Conservation (phyloP, 2,113 vertebrate genomes). For the Ivindomyrus marchei region DNA sequence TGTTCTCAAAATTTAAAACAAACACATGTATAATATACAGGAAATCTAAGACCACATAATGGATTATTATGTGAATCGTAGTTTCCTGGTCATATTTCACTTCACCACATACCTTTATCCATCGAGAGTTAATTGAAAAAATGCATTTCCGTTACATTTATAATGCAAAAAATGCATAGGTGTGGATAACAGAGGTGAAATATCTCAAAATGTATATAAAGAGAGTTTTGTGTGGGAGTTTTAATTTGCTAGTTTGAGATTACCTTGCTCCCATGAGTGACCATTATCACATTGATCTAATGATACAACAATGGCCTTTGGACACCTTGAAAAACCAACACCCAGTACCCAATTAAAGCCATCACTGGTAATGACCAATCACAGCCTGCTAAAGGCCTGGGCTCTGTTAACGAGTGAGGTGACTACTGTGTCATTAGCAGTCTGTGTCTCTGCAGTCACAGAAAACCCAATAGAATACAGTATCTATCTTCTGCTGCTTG, state of each 20-base stretch:
- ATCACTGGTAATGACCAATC: constrained; percentile 70
- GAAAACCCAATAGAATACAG: constrained; percentile 55
- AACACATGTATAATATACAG: background rate
- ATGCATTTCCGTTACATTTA: background rate
- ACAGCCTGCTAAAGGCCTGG: constrained; percentile 60
- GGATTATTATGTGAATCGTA: background rate
- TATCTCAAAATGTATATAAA: background rate
- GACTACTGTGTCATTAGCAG: constrained; percentile 63
- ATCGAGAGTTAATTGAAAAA: no score
- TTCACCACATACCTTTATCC: background rate
- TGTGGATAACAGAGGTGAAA: background rate
- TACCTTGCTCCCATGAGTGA: constrained; percentile 38
- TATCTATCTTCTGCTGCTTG: constrained; percentile 49
- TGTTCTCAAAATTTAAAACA: background rate
- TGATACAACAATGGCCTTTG: constrained; percentile 39
- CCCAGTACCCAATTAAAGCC: constrained; percentile 71
- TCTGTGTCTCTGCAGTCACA: constrained; percentile 47
- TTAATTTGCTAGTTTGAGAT: constrained; percentile 43
- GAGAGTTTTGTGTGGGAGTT: constrained; percentile 17
- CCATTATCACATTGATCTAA: constrained; percentile 43
- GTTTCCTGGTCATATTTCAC: background rate
- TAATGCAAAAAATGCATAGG: background rate
- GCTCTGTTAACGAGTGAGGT: constrained; percentile 62
- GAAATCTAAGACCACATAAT: background rate
- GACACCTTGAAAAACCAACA: constrained; percentile 52